phyloP scores from a whole-genome alignment of 1,140 invertebrate genomes.

The Diprion similis region DNA sequence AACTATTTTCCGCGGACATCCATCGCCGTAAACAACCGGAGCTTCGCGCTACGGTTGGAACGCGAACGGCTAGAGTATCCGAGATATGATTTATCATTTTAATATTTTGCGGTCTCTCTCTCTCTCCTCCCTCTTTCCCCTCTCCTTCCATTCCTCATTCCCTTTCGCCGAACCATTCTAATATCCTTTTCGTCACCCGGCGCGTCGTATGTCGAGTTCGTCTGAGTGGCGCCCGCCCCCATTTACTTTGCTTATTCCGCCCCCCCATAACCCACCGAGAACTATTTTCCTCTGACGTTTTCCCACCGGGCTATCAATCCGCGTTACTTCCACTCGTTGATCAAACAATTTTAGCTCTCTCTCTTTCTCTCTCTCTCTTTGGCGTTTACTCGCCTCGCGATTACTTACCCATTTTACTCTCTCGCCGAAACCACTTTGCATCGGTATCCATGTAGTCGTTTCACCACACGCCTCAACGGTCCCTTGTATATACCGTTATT shows the following conservation, averaged over 20 bases:
- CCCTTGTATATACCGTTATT: too few relatives aligned
- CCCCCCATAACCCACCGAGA: not conserved
- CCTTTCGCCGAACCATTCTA: not conserved
- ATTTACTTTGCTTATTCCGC: not conserved
- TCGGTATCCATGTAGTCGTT: too few relatives aligned
- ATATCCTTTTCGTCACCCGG: not conserved
- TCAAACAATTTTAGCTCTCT: not conserved
- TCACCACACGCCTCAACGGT: too few relatives aligned
- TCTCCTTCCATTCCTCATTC: not conserved
- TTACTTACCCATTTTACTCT: not conserved
- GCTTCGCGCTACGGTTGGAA: not conserved
- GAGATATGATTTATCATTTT: conserved; percentile 2
- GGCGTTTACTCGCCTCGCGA: not conserved
- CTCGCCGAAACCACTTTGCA: too few relatives aligned
- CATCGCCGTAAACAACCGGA: not conserved
- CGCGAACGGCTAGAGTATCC: not conserved
- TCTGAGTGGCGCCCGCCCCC: not conserved
- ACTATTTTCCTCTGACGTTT: not conserved
- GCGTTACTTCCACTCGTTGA: conserved; percentile 1
- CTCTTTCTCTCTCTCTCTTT: not conserved
- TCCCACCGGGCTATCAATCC: not conserved
- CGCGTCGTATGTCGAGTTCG: not conserved
- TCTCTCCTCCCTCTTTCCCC: not conserved
- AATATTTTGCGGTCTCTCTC: conserved; percentile 5
- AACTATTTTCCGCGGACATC: not conserved